Evolutionary conservation across 1,140 invertebrate species (phyloP).

Genomic region (Orussus abietinus): DNA sequence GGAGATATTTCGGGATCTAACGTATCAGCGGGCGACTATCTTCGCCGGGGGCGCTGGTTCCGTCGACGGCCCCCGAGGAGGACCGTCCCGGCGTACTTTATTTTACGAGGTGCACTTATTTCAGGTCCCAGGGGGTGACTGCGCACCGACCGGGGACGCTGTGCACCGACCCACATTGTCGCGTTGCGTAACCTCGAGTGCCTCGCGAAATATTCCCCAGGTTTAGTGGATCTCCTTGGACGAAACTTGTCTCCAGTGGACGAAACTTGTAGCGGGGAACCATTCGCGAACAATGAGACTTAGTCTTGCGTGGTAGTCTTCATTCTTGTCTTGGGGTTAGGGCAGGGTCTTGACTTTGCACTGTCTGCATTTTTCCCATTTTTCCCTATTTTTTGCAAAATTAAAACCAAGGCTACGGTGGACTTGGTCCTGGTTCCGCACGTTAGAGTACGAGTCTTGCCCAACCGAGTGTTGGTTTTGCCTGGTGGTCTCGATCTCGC

Average conservation of each 20-base stretch:
- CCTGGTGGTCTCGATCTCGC: too few relatives aligned
- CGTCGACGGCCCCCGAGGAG: neutral
- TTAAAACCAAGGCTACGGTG: too few relatives aligned
- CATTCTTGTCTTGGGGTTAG: too few relatives aligned
- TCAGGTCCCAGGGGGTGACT: constrained; percentile 28
- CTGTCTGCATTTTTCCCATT: neutral
- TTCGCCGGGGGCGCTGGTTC: neutral
- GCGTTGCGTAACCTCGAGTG: constrained; percentile 43
- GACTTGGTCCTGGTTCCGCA: too few relatives aligned
- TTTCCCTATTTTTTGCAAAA: too few relatives aligned
- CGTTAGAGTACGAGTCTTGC: too few relatives aligned
- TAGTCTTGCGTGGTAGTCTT: too few relatives aligned
- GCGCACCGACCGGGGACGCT: constrained; percentile 10
- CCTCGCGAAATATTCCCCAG: constrained; percentile 39
- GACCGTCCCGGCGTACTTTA: constrained; percentile 33
- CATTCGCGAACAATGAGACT: neutral
- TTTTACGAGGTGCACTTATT: constrained; percentile 43
- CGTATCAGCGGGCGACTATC: neutral
- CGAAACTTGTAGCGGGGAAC: constrained; percentile 33
- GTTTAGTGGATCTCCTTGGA: constrained; percentile 26
- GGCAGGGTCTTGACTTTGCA: neutral
- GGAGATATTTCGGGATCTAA: too few relatives aligned
- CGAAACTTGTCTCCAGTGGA: too few relatives aligned
- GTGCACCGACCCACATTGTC: constrained; percentile 41
- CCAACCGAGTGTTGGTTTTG: too few relatives aligned